phyloP scores from a whole-genome alignment of 2,797 vertebrate genomes.

The Pogoniulus pusillus region DNA sequence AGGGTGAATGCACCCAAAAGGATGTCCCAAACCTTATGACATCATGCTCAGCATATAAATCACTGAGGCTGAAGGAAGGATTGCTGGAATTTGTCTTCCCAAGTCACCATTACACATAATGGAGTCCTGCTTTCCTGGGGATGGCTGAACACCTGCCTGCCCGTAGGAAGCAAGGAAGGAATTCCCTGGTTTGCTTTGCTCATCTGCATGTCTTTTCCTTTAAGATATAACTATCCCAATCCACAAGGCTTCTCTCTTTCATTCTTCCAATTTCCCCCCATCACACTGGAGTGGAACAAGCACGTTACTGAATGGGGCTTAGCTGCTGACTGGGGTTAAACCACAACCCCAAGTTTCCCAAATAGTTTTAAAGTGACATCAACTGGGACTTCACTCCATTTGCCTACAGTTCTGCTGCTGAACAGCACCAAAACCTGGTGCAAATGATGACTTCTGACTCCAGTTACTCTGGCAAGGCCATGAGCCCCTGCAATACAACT shows the following conservation, averaged over 20 bases:
- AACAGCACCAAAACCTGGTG: background rate
- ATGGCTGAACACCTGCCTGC: background rate
- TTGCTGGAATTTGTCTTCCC: background rate
- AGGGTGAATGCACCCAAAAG: background rate
- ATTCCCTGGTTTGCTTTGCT: background rate
- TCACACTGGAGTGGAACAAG: background rate
- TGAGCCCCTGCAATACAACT: accelerated
- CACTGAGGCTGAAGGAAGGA: background rate
- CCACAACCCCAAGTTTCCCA: background rate
- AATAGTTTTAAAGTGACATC: background rate
- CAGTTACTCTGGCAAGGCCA: background rate
- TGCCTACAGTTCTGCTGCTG: background rate
- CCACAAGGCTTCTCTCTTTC: background rate
- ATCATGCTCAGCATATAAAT: background rate
- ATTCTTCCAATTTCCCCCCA: too few relatives aligned
- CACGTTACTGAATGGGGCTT: too few relatives aligned
- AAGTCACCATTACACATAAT: background rate
- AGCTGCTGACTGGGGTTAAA: background rate
- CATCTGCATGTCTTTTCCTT: background rate
- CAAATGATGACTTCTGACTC: background rate
- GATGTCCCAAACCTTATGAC: background rate
- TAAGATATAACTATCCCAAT: background rate
- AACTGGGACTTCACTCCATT: accelerated
- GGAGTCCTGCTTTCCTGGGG: background rate
- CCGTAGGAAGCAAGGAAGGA: background rate